Base-by-base conservation (phyloP, 1,140 invertebrate genomes). In the Drosophila pallidifrons region DNA sequence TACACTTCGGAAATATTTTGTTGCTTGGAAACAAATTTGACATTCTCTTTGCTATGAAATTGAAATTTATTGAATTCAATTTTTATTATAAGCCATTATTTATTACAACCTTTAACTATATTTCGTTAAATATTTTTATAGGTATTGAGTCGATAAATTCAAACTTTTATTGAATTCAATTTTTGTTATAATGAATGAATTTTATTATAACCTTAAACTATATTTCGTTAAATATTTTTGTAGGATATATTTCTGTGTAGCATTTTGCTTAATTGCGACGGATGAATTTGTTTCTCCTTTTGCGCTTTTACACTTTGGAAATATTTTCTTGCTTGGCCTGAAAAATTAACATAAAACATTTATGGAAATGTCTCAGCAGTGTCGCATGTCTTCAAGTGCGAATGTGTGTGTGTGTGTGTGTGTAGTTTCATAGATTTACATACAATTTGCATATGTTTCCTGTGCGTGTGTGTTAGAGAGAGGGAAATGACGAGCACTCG, bases 311-410 rank as follows among this genome's bases (percentile, higher is more conserved):
- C 52, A 66, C 64, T 67, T 61, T 6, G 7, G 1, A 35, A 28
- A 49, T 58, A 43, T 63, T 51, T 74, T 58, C 16, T 38, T 32
- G 47, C 41, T 59, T 57, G 13, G 67, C 66, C 72, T 72, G 63
- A 61, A 79, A 25, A 79, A 86, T 86, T 86, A 86, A 86, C 78
- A 86, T 86, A 79, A 86, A 86, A 79, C 75, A 86, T 86, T 86
- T 86, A 86, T 81, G 82, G 64, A 68, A 86, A 77, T 85, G 81
- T 71, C 78, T 81, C 51, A 68, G 81, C 67, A 69, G 51, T 74
- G 52, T 58, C 60, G 51, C 55, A 43, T 47, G 11, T 67, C 11
- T 38, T 5, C 25, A 54, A 52, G 45, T 52, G 51, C 11, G 66
- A 15, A 10, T 46, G 8, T 59, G 13, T 7, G 10, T 38, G 13